Conservation (phyloP, 1,140 invertebrate genomes). For the Zaprionus capensis region DNA sequence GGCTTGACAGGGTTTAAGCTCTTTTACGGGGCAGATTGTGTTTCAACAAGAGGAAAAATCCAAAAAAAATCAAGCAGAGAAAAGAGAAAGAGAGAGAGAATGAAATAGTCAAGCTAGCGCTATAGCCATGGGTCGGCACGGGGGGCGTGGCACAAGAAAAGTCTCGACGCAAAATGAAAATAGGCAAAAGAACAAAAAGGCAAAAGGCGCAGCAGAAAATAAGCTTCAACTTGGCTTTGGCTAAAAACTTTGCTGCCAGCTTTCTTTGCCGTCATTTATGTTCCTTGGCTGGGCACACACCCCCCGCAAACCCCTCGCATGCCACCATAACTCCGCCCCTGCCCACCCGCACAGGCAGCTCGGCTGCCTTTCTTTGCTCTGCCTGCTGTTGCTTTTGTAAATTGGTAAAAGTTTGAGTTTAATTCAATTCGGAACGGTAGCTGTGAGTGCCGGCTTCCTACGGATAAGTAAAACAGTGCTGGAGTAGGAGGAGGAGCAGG, state of each 20-base stretch:
- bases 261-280: conserved; percentile 66
- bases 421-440: conserved; percentile 84
- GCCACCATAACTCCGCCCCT: conserved; percentile 9
- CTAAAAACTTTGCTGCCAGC: conserved; percentile 57
- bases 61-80: conserved; percentile 28
- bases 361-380: conserved; percentile 33
- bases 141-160: conserved; percentile 29
- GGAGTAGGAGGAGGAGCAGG: not conserved
- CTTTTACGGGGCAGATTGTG: conserved; percentile 81
- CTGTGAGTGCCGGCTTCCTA: conserved; percentile 82
- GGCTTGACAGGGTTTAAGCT: conserved; percentile 83
- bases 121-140: not conserved
- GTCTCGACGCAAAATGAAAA: conserved; percentile 43
- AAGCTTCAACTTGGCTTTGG: conserved; percentile 80
- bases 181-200: conserved; percentile 46
- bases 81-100: not conserved
- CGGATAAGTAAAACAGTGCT: conserved; percentile 64
- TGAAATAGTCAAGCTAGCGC: conserved; percentile 18
- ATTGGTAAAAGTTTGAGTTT: conserved; percentile 83
- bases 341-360: not conserved
- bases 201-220: conserved; percentile 75
- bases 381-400: conserved; percentile 79
- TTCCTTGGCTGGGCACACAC: conserved; percentile 46
- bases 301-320: not conserved
- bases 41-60: conserved; percentile 63